These are phyloP conservation scores for Rhineura floridana DNA, from an alignment of 2,113 vertebrate species.

Conservation along the genomic window DNA sequence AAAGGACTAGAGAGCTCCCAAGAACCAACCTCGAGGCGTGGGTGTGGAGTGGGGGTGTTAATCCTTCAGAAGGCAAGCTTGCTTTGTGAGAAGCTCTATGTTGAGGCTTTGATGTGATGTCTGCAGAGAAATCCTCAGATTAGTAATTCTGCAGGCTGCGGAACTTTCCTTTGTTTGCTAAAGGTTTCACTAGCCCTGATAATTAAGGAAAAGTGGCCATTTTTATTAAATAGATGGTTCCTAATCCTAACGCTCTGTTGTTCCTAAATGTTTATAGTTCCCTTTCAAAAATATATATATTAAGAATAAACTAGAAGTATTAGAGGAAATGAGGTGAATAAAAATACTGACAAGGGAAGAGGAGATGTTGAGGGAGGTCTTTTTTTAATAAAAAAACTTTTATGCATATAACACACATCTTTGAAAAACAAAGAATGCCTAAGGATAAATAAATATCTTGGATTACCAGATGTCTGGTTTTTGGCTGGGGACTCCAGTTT, in stretches of 20 bases:
- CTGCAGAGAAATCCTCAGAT: constrained; percentile 17
- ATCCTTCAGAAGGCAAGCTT: constrained; percentile 19
- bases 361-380: not conserved
- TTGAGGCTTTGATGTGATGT: constrained; percentile 23
- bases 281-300: not conserved
- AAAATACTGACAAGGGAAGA: not conserved
- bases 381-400: not conserved
- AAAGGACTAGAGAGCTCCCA: constrained; percentile 8
- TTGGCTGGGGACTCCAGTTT: too few relatives aligned
- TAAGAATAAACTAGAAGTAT: not conserved
- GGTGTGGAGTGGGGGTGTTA: not conserved
- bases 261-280: not conserved
- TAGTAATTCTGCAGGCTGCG: not conserved
- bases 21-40: constrained; percentile 24
- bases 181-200: not conserved
- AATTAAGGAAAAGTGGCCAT: not conserved
- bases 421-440: not conserved
- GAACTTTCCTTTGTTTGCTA: not conserved
- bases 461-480: too few relatives aligned
- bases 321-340: not conserved
- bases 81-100: not conserved
- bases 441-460: too few relatives aligned
- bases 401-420: not conserved
- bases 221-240: not conserved
- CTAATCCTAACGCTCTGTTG: not conserved